phyloP scores from a whole-genome alignment of 2,888 invertebrate species.

The Chironomus riparius region DNA sequence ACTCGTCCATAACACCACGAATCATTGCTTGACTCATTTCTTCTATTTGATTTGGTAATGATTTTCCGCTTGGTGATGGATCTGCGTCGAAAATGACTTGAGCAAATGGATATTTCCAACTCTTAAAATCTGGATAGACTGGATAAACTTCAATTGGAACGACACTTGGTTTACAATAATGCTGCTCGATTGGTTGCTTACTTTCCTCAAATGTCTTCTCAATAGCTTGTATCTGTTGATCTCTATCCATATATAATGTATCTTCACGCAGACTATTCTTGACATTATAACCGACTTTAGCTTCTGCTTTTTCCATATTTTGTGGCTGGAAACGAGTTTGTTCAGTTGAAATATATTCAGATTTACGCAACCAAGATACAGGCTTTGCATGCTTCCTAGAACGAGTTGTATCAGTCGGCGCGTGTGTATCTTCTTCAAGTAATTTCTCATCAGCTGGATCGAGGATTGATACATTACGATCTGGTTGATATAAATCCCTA shows the following conservation, averaged over 20 bases:
- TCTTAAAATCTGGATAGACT: conserved; percentile 89
- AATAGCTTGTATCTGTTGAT: conserved; percentile 94
- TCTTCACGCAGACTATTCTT: conserved; percentile 90
- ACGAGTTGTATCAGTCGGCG: conserved; percentile 78
- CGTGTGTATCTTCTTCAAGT: conserved; percentile 87
- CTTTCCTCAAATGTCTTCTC: conserved; percentile 94
- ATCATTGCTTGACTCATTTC: conserved; percentile 99
- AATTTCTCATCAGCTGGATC: conserved; percentile 92
- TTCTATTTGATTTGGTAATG: conserved; percentile 81
- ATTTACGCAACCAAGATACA: conserved; percentile 96
- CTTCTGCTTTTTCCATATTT: conserved; percentile 95
- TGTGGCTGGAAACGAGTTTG: conserved; percentile 95
- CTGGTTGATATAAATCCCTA: conserved; percentile 83
- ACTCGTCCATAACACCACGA: conserved; percentile 99
- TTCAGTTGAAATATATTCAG: conserved; percentile 98
- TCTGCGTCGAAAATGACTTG: conserved; percentile 98
- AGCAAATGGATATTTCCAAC: conserved; percentile 98
- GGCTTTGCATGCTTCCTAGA: conserved; percentile 93
- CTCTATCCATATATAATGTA: conserved; percentile 90
- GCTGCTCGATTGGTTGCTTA: conserved; percentile 73
- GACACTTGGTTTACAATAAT: conserved; percentile 95
- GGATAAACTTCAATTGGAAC: conserved; percentile 79
- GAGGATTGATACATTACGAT: conserved; percentile 54
- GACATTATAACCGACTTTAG: conserved; percentile 96
- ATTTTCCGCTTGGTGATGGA: conserved; percentile 83